Evolutionary conservation across 35 echinoderm and acorn worm genomes (phyloP).

Genomic region (Apostichopus japonicus): DNA sequence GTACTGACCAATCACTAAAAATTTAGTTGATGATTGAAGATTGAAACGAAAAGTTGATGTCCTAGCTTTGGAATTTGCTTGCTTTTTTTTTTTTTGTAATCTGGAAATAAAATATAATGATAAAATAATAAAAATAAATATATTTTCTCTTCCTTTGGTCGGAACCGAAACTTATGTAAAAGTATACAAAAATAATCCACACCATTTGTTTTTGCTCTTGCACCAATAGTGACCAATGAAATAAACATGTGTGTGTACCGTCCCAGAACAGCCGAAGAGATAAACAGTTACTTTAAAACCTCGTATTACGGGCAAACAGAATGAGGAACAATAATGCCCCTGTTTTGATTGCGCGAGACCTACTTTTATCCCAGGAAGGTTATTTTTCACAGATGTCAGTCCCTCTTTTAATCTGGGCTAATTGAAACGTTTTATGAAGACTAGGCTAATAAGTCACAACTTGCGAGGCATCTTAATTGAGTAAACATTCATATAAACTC

Average conservation of each 20-base stretch:
- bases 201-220: neutral
- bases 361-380: neutral
- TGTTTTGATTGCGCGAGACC: neutral
- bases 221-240: neutral
- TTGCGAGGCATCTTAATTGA: neutral
- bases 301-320: neutral
- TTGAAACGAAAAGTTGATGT: too few relatives aligned
- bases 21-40: too few relatives aligned
- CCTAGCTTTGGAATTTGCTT: too few relatives aligned
- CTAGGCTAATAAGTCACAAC: neutral
- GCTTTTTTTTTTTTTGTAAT: too few relatives aligned
- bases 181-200: neutral
- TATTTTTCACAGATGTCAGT: neutral
- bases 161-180: neutral
- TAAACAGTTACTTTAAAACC: neutral
- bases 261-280: neutral
- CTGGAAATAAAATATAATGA: too few relatives aligned
- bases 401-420: slow-evolving; percentile 13
- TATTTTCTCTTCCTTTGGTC: neutral
- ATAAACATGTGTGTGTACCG: slow-evolving; percentile 5
- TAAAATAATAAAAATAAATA: neutral
- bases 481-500: neutral
- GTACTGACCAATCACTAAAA: too few relatives aligned
- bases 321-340: neutral
- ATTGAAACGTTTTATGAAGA: neutral